Base-by-base conservation (phyloP, 2,888 invertebrate species). In the Anoplius nigerrimus region DNA sequence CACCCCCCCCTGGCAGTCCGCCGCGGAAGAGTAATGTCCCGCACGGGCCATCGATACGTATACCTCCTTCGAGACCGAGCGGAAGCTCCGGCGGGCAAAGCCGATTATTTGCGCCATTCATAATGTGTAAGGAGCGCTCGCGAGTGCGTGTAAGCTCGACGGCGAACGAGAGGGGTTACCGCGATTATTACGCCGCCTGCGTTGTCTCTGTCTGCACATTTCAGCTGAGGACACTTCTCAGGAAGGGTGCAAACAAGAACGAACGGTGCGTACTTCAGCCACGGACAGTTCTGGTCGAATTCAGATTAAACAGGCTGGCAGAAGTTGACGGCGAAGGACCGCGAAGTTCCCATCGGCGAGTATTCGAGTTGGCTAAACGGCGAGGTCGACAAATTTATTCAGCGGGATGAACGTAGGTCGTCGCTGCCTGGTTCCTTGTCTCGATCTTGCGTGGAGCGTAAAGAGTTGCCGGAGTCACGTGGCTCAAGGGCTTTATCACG, bases 71-170 rank as follows among this genome's bases (percentile, higher is more conserved):
- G 69, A 63, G 60, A 66, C 65, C 72, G 69, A 70, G 73, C 63
- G 63, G 63, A 72, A 66, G 51, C 66, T 57, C 60, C 0, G n/a
- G 63, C 52, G 4, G 42, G 64, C 67, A 74, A 78, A 78, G 78
- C 78, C 71, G 78, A 78, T 78, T 76, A 75, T 66, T 76, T 66
- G 61, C 58, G 55, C 62, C 69, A 74, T 76, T 66, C 60, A 67
- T 74, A 76, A 74, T 71, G 48, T 57, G 46, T 57, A 64, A 43
- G 51, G 57, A 60, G 18, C 55, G 43, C 43, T 55, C 24, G 48
- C 66, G 62, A 24, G 62, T 5, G 48, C 62, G 55, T 62, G 66
- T 66, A 62, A 66, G 62, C 66, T 51, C 43, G 62, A 62, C 56
- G 62, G 56, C 66, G 53, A 54, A 71, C 48, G 67, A 63, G 34